Base-by-base conservation (phyloP, 1,140 invertebrate species). In the Cyrtorhinus lividipennis region DNA sequence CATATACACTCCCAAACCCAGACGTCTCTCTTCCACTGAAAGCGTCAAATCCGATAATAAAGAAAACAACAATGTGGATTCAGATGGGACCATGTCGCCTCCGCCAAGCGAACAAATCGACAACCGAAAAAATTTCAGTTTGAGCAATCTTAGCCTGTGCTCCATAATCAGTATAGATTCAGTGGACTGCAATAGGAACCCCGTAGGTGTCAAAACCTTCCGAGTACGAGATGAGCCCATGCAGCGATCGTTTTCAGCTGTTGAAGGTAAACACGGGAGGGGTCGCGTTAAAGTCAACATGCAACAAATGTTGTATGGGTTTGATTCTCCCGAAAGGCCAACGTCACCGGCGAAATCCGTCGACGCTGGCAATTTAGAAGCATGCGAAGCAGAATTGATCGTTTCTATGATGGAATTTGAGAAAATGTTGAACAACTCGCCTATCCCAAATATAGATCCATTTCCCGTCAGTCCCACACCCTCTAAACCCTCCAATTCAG, bases 141-240 rank as follows among this genome's bases (percentile, higher is more conserved):
- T 72, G 18, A 78, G 76, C 57, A 76, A 71, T 62, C 67, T 77
- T 2, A 78, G 76, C 64, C 64, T 78, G 1, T 76, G 71, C 64
- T 78, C 76, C 0, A 73, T 74, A 24, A 67, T 76, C n/a, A 69
- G 68, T 64, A 64, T 70, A 20, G 69, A 70, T 56, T 67, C 68
- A 12, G 59, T 66, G 12, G 67, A 68, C 24, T 64, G 30, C 46
- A 67, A 66, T 45, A 63, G 56, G 27, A 67, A 65, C 59, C 24
- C 58, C 10, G 25, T 62, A 23, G 58, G 62, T 46, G 30, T 44
- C 20, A 60, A 66, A 61, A 25, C 27, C 20, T 61, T 53, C 30
- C 22, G 56, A 63, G n/a, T 24, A 3, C 18, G 44, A 23, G 45
- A 63, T 63, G 63, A 66, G 59, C 62, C 61, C 46, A 25, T 63